A percentile compares a stretch with the other conserved stretches of the same genome.
phyloP scores from a whole-genome alignment of 2,797 vertebrate genomes.

The Thalassophryne amazonica region DNA sequence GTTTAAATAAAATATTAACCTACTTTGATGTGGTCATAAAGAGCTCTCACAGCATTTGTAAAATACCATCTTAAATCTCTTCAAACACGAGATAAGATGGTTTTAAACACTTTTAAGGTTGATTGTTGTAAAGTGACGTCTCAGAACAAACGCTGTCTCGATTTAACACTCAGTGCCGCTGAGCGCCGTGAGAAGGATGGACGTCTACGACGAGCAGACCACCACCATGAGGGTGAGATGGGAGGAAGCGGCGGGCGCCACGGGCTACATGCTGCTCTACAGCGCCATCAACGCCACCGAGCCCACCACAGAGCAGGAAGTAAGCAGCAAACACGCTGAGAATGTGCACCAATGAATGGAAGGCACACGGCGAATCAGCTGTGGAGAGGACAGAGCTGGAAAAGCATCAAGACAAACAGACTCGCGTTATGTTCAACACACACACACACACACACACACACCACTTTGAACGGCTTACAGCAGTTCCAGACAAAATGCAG shows the following conservation, averaged over 20 bases:
- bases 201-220: conserved; percentile 84
- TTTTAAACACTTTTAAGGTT: too few species aligned
- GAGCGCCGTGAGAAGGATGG: conserved; percentile 82
- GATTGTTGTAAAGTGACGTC: neutral
- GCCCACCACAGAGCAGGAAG: conserved; percentile 84
- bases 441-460: conserved; percentile 4
- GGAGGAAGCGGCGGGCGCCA: conserved; percentile 83
- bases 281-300: conserved; percentile 84
- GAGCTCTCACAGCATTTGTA: too few species aligned
- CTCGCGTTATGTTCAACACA: neutral
- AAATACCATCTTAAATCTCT: too few species aligned
- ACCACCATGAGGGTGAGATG: conserved; percentile 92
- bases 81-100: too few species aligned
- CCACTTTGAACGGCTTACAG: conserved; percentile 22
- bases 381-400: neutral
- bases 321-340: conserved; percentile 45
- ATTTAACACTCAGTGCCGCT: conserved; percentile 83
- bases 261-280: conserved; percentile 88
- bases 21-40: too few species aligned
- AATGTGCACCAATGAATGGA: neutral
- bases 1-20: too few species aligned
- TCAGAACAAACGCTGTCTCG: too few species aligned
- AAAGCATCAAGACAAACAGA: neutral
- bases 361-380: conserved; percentile 3
- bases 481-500: conserved; percentile 40